Percentiles rank a stretch among this genome's conserved stretches.
Conservation (phyloP, 2,888 invertebrate species). For the Drosophila kambysellisi region DNA sequence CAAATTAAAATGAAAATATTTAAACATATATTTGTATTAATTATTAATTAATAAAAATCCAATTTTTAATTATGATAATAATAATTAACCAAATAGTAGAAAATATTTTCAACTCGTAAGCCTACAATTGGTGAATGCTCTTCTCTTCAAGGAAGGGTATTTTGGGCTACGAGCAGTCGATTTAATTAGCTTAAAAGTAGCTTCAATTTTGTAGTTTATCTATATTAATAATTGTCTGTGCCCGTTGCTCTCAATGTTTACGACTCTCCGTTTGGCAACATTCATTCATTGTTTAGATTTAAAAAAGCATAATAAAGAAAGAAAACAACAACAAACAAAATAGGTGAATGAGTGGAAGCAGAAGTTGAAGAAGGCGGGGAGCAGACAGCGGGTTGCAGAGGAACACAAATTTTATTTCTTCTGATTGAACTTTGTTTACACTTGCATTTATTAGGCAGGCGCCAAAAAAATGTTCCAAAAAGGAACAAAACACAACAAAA, state of each 20-base stretch:
- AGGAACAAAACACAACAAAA: neutral
- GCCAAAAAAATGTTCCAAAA: conserved; percentile 21
- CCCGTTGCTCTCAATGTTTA: conserved; percentile 40
- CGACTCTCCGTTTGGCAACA: conserved; percentile 55
- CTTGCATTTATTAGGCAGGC: conserved; percentile 47
- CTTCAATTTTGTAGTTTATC: neutral
- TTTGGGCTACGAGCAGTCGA: neutral
- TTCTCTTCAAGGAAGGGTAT: neutral
- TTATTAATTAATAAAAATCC: neutral
- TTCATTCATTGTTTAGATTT: conserved; percentile 53
- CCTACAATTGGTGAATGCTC: neutral
- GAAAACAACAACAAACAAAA: neutral
- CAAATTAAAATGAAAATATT: no score
- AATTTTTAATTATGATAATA: neutral
- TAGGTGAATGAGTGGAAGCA: neutral
- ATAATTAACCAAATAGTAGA: no score
- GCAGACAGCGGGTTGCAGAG: neutral
- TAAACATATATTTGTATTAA: no score
- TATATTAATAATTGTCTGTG: neutral
- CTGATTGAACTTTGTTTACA: conserved; percentile 57
- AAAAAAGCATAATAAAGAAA: conserved; percentile 2
- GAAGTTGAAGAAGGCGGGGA: neutral
- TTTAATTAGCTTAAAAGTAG: conserved; percentile 2
- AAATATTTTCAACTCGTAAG: no score
- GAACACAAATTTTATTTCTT: conserved; percentile 17